Evolutionary conservation across 2,888 invertebrate genomes (phyloP).

Genomic region (Ichneumon xanthorius): DNA sequence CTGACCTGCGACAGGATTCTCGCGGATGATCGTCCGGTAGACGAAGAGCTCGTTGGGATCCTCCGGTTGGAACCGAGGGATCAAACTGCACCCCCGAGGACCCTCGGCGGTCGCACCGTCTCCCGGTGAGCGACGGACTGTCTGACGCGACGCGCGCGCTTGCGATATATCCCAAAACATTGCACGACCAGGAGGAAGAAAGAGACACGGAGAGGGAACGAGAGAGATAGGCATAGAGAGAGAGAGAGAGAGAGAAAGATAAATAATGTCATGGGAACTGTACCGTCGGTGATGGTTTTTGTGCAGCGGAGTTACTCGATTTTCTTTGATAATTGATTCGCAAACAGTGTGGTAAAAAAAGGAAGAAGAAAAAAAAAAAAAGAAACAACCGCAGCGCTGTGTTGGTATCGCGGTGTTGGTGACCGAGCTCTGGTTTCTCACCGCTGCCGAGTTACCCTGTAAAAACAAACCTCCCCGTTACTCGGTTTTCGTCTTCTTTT

Average conservation of each 20-base stretch:
- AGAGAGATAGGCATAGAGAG: neutral
- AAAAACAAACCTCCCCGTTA: neutral
- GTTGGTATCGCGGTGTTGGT: neutral
- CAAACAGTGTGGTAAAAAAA: slow-evolving; percentile 11
- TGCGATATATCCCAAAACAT: slow-evolving; percentile 53
- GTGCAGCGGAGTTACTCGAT: neutral
- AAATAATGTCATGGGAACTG: slow-evolving; percentile 26
- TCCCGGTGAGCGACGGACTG: slow-evolving; percentile 37
- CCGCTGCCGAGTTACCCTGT: neutral
- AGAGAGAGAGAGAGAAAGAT: neutral
- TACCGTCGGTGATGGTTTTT: slow-evolving; percentile 1
- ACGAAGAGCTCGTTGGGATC: neutral
- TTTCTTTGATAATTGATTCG: neutral
- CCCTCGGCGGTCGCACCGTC: slow-evolving; percentile 21
- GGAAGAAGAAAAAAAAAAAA: neutral
- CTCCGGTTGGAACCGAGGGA: slow-evolving; percentile 1
- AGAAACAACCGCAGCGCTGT: neutral
- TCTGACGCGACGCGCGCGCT: slow-evolving; percentile 53
- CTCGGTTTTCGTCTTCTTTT: neutral
- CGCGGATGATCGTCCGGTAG: slow-evolving; percentile 27
- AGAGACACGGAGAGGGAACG: neutral
- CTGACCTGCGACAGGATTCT: slow-evolving; percentile 67
- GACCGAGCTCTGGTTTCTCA: neutral
- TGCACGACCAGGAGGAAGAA: neutral
- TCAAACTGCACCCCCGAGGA: slow-evolving; percentile 42